phyloP scores from a whole-genome alignment of 2,888 invertebrate species.

The Erannis defoliaria region DNA sequence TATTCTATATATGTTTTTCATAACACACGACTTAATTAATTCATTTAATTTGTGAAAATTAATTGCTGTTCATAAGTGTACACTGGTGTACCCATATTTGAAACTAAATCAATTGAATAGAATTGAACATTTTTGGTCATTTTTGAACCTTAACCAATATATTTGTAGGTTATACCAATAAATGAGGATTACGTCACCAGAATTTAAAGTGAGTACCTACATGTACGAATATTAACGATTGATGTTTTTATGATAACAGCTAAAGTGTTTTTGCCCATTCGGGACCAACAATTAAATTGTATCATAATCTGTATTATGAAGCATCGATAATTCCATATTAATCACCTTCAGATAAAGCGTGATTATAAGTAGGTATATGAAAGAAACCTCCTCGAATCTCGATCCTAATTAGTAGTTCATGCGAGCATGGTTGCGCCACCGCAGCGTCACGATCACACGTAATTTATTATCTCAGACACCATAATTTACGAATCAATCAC shows the following conservation, averaged over 20 bases:
- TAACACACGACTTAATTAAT: too few species aligned
- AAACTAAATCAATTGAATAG: too few species aligned
- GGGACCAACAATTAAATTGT: slow-evolving; percentile 24
- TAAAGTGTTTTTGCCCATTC: slow-evolving; percentile 9
- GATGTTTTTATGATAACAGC: slow-evolving; percentile 15
- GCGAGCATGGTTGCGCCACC: slow-evolving; percentile 61
- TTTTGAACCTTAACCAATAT: too few species aligned
- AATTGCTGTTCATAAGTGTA: too few species aligned
- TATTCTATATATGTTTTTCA: too few species aligned
- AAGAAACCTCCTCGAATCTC: slow-evolving; percentile 66
- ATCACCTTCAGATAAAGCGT: slow-evolving; percentile 25
- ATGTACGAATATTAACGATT: not conserved
- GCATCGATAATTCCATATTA: slow-evolving; percentile 45
- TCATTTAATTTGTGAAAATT: too few species aligned
- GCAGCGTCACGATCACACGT: slow-evolving; percentile 53
- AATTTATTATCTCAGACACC: slow-evolving; percentile 31
- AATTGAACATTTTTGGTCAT: too few species aligned
- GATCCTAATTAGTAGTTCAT: slow-evolving; percentile 72
- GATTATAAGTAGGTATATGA: slow-evolving; percentile 47
- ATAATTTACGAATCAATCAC: slow-evolving; percentile 41
- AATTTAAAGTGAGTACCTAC: not conserved
- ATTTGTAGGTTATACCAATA: not conserved
- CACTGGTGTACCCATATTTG: too few species aligned
- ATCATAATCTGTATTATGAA: slow-evolving; percentile 50
- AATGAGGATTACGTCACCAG: not conserved